phyloP scores from a whole-genome alignment of 2,113 vertebrate species.

The Vireo altiloquus region DNA sequence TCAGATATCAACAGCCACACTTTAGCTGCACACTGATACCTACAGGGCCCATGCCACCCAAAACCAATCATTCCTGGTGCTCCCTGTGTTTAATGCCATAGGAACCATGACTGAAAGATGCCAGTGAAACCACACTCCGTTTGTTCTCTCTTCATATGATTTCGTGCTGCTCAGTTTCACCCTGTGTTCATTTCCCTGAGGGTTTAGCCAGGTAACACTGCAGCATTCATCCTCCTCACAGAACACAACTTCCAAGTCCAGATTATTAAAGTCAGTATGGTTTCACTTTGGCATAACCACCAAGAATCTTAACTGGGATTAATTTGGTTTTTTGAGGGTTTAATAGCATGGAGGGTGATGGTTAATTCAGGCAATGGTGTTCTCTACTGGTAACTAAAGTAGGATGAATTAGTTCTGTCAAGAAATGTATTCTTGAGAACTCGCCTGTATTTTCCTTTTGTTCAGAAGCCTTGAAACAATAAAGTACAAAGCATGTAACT shows the following conservation, averaged over 20 bases:
- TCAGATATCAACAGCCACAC: background rate
- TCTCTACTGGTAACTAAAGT: slow-evolving; percentile 2
- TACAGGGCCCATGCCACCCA: background rate
- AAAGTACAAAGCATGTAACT: background rate
- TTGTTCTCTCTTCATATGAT: background rate
- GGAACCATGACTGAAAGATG: background rate
- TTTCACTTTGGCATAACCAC: background rate
- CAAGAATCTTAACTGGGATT: slow-evolving; percentile 14
- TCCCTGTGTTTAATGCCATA: background rate
- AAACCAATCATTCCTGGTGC: background rate
- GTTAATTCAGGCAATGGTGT: background rate
- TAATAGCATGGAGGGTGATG: background rate
- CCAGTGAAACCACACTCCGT: background rate
- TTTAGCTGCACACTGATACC: background rate
- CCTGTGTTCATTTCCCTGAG: background rate
- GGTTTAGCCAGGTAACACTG: background rate
- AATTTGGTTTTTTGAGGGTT: background rate
- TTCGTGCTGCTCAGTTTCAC: background rate
- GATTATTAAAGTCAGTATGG: background rate
- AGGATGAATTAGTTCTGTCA: slow-evolving; percentile 26
- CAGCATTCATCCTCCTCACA: background rate
- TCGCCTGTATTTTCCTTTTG: background rate
- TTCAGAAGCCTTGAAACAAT: background rate
- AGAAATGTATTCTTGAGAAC: background rate
- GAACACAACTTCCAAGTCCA: background rate